Base-by-base conservation (phyloP, 2,888 invertebrate genomes). In the Eupeodes luniger region DNA sequence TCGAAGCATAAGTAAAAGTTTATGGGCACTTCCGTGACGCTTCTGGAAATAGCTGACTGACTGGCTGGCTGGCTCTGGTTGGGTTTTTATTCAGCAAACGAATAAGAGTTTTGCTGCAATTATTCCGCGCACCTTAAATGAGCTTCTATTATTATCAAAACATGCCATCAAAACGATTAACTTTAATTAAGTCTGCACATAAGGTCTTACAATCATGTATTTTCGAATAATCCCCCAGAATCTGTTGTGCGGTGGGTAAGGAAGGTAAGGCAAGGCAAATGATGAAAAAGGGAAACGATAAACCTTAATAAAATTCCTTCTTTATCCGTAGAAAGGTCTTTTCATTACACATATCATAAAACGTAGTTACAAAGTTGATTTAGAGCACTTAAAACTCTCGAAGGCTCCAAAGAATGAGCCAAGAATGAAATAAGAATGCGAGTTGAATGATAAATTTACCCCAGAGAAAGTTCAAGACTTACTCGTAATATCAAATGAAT, bases 401-500 rank as follows among this genome's bases (percentile, higher is more conserved):
- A 85, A 44, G 53, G 34, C 40, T 77, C 12, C 74, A 5, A 40
- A 40, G 5, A 27, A 27, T 27, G 27, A 27, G 5, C 40, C 55
- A 19, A n/a, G 47, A 59, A 53, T 67, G 55, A 44, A 19, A 70
- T 36, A 12, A 62, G 75, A 79, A 81, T 74, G 76, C 53, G 64
- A 75, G 53, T 16, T 5, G 80, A 87, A 80, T 83, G 64, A 76
- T 57, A 70, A 83, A 83, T 87, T 47, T 27, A 47, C 79, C 67
- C 59, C 12, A 14, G 66, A 70, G 81, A 67, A 83, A 79, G 72
- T 76, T 87, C 72, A 72, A 61, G 86, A 51, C 61, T n/a, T 66
- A 40, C 6, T 40, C 40, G 40, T 40, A 87, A 72, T 76, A 83
- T 64, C 80, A 67, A 72, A 81, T 87, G 80, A 87, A 87, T 87